Percentiles rank a stretch among this genome's conserved stretches.
Evolutionary conservation across 2,113 vertebrate species (phyloP).

Genomic region (Silurus asotus): DNA sequence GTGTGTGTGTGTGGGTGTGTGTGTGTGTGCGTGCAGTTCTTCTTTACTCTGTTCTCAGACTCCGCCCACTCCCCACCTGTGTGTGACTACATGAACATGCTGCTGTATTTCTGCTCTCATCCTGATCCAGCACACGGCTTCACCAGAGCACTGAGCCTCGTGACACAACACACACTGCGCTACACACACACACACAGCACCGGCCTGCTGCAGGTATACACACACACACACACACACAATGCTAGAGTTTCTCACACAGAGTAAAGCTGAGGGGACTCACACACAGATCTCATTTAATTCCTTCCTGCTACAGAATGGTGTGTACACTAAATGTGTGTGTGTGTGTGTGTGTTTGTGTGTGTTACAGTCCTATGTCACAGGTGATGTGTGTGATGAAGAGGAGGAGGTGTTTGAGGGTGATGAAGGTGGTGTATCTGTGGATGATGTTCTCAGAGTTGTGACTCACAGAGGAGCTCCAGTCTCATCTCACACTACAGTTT

Average conservation of each 20-base stretch:
- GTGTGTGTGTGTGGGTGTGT: neutral
- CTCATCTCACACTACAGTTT: neutral
- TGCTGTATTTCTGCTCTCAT: constrained; percentile 84
- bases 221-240: constrained; percentile 18
- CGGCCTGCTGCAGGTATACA: neutral
- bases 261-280: neutral
- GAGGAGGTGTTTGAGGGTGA: constrained; percentile 25
- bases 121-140: constrained; percentile 79
- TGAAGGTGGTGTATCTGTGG: constrained; percentile 33
- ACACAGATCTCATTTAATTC: neutral
- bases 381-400: constrained; percentile 28
- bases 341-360: constrained; percentile 27
- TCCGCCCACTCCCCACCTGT: constrained; percentile 59
- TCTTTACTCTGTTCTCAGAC: constrained; percentile 85
- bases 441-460: constrained; percentile 42
- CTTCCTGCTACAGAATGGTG: neutral
- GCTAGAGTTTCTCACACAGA: constrained; percentile 34
- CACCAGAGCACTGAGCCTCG: constrained; percentile 81
- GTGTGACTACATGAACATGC: constrained; percentile 81
- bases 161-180: constrained; percentile 66
- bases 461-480: neutral
- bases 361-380: constrained; percentile 29
- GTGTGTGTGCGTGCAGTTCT: constrained; percentile 75
- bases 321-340: neutral
- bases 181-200: neutral